phyloP scores from a whole-genome alignment of 2,113 vertebrate genomes.

The Entomyzon cyanotis region DNA sequence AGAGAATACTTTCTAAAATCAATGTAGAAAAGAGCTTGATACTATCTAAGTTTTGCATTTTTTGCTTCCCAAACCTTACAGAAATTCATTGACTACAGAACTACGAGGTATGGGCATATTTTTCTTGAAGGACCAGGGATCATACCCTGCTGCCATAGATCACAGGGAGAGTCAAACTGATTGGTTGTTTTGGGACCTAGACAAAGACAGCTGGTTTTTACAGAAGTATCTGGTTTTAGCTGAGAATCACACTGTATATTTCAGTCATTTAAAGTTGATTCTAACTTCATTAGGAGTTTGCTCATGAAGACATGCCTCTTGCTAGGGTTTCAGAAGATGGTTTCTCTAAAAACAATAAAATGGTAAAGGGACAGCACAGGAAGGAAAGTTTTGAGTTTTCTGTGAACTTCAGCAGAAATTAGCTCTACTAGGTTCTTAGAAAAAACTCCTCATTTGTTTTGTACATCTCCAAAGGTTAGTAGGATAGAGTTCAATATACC shows the following conservation, averaged over 20 bases:
- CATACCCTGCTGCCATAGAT: background rate
- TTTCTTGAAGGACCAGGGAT: background rate
- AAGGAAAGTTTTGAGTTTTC: background rate
- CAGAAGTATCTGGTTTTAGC: background rate
- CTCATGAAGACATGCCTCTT: background rate
- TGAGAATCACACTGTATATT: background rate
- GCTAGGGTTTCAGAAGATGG: background rate
- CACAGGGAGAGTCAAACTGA: background rate
- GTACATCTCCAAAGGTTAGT: constrained; percentile 9
- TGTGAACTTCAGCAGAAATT: background rate
- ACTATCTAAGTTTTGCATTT: background rate
- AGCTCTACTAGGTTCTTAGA: background rate
- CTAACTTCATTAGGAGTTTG: background rate
- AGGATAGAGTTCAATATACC: background rate
- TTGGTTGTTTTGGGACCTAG: background rate
- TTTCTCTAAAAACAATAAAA: background rate
- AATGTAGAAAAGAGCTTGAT: background rate
- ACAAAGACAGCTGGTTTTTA: background rate
- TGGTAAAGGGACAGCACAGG: background rate
- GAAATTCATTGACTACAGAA: background rate
- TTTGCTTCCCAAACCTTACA: background rate
- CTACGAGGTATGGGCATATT: background rate
- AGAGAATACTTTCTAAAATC: background rate
- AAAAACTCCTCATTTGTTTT: background rate
- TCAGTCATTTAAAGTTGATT: background rate